Evolutionary conservation across 2,113 vertebrate species (phyloP).

Genomic region (Psilopsiagon aymara): DNA sequence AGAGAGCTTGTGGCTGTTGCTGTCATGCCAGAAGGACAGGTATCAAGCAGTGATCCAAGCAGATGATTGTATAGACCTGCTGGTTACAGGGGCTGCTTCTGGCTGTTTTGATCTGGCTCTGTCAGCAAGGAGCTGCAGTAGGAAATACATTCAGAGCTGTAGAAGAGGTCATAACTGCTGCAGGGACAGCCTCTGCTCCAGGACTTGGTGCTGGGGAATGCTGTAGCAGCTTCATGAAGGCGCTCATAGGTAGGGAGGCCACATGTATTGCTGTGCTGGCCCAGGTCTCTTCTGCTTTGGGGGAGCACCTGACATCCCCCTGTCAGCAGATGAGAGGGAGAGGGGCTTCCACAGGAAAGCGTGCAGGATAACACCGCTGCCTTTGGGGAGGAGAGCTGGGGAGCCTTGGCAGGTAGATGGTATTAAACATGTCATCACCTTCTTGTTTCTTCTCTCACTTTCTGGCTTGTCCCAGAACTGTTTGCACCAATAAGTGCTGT

Average conservation of each 20-base stretch:
- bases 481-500: neutral
- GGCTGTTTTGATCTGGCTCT: slow-evolving; percentile 3
- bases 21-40: slow-evolving; percentile 9
- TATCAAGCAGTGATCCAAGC: slow-evolving; percentile 8
- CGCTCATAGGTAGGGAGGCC: neutral
- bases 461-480: slow-evolving; percentile 16
- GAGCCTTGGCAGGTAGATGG: slow-evolving; percentile 20
- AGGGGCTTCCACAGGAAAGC: neutral
- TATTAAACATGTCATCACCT: slow-evolving; percentile 74
- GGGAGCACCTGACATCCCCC: neutral
- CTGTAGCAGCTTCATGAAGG: neutral
- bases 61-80: neutral
- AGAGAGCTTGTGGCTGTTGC: neutral
- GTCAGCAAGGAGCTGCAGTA: neutral
- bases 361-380: neutral
- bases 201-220: neutral
- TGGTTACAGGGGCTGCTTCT: slow-evolving; percentile 27
- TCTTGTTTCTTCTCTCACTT: slow-evolving; percentile 65
- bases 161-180: neutral
- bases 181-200: neutral
- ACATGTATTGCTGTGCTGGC: neutral
- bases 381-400: neutral
- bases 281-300: neutral
- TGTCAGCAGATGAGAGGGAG: neutral
- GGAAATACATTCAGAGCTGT: neutral